Base-by-base conservation (phyloP, 2,888 invertebrate species). In the Drosophila borborema region DNA sequence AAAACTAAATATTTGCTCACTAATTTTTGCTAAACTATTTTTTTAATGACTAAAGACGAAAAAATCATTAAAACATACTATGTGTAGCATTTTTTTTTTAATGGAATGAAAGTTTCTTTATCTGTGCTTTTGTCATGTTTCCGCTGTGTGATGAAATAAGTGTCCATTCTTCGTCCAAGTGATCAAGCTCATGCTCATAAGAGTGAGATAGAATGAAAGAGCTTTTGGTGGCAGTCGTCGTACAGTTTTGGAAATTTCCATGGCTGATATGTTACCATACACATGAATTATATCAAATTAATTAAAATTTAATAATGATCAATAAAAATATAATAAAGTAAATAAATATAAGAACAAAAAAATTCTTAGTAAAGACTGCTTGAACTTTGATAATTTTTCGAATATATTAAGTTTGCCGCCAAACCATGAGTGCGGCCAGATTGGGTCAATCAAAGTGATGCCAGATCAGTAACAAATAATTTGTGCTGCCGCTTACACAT, bases 201-300 rank as follows among this genome's bases (percentile, higher is more conserved):
- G 55, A 54, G 28, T 6, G 38, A 23, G 54, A n/a, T 6, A 3
- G 38, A 8, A 20, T 31, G 65, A 53, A 54, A 56, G 64, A 81
- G 81, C 77, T 83, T 81, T 77, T 41, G 23, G 16, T 43, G 40
- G 28, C 54, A 49, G 16, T 10, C 20, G n/a, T 56, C 5, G 16
- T n/a, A 54, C 18, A 60, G 10, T 23, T 12, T 60, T 62, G 69
- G 71, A 76, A 83, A 72, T 64, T 72, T 79, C 60, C 72, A 69
- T 4, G 9, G 14, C 53, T 45, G 5, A 5, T 36, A 23, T n/a
- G 16, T 1, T 14, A 8, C 1, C 9, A 49, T 31, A n/a, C 6
- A n/a, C 9, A n/a, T 14, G 8, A 36, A 31, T 10, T 48, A 16
- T 2, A 49, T 5, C 5, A 49, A 31, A 34, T 14, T 34, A 12